Evolutionary conservation across 35 echinoderm and acorn worm species (phyloP), one percentile per base, ranked within the genome.

Genomic region (Lytechinus variegatus): DNA sequence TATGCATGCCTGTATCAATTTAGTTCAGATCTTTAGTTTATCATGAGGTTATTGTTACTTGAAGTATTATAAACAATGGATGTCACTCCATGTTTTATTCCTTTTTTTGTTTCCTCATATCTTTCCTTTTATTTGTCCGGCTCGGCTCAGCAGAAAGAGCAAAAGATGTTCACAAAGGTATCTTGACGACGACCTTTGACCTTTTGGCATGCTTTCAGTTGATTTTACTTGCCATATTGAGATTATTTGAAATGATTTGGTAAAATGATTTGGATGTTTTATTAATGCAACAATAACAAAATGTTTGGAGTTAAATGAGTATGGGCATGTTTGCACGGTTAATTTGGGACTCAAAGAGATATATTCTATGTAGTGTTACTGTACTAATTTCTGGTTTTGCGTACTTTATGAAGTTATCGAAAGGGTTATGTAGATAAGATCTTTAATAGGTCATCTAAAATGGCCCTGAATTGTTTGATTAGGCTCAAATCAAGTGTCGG

Each of bases 151-250:
- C 92, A 93, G 92, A 93, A 93, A 93, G 92, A 93, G 54, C 92
- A 93, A 57, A 93, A 93, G 92, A 33, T 93, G 92, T 93, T 93
- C 92, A 93, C 92, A 93, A 93, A 93, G 92, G 92, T 95, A 87
- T 90, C 88, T 28, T 24, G 24, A 44, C 13, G 87, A 94, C 54
- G 27, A 60, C 54, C 92, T 56, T 94, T 94, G 92, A 56, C 2
- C 56, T 54, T 57, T 94, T 11, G 13, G 54, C 57, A 94, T 94
- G 57, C 54, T 24, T 27, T 55, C 11, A 94, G 11, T 54, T 12
- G 14, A 24, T 89, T 52, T 95, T 44, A 44, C 95, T 29, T 95
- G 27, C 52, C 12, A 94, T 61, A 52, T 60, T 19, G 3, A 66
- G 66, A 79, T 79, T 79, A 24, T 5, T n/a, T 79, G 19, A 1